Conservation (phyloP, 2,888 invertebrate species). For the Polyommatus icarus region DNA sequence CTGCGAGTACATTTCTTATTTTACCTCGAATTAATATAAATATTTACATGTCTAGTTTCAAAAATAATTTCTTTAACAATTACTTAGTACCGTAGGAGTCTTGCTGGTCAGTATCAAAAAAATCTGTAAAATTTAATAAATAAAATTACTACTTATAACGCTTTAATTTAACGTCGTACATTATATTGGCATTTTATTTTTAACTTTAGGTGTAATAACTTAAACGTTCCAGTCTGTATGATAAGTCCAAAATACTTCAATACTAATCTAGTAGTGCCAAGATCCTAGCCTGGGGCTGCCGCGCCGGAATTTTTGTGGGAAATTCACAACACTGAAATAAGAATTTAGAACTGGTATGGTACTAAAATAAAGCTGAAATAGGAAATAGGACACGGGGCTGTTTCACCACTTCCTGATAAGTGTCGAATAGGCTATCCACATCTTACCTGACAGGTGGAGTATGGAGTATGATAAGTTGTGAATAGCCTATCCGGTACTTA, state of each 20-base stretch:
- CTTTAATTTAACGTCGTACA: constrained; percentile 67
- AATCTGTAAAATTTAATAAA: constrained; percentile 3
- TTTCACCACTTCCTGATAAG: too few relatives aligned
- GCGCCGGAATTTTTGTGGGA: not conserved
- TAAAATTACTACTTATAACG: constrained; percentile 45
- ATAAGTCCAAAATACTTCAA: constrained; percentile 50
- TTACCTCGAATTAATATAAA: not conserved
- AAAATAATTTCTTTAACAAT: not conserved
- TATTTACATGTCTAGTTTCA: not conserved
- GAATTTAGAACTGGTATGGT: too few relatives aligned
- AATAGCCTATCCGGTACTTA: too few relatives aligned
- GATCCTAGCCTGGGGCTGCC: constrained; percentile 41
- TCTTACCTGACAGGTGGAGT: too few relatives aligned
- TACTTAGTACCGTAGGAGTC: not conserved
- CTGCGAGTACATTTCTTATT: not conserved
- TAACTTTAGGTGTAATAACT: constrained; percentile 49
- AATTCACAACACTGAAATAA: not conserved
- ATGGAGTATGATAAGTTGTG: too few relatives aligned
- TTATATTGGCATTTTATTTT: constrained; percentile 69
- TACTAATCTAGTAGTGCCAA: constrained; percentile 61
- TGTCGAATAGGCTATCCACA: too few relatives aligned
- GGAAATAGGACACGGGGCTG: too few relatives aligned
- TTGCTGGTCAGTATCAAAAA: not conserved
- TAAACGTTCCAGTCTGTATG: constrained; percentile 59
- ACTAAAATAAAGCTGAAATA: too few relatives aligned